Base-by-base conservation (phyloP, 2,113 vertebrate genomes). In the Serinus canaria region DNA sequence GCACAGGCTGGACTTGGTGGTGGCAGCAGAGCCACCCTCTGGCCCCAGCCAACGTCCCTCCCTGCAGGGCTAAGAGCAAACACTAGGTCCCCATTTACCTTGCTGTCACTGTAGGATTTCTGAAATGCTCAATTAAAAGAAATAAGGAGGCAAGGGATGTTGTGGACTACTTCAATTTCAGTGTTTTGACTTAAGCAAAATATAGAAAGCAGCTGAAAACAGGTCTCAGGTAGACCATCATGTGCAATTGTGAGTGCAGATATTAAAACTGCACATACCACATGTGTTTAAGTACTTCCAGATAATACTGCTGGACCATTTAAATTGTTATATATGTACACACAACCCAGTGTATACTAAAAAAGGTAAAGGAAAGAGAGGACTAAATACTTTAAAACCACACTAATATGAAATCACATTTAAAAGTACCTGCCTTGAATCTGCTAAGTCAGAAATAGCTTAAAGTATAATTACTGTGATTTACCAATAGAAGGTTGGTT, bases 41-140 rank as follows among this genome's bases (percentile, higher is more conserved):
- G 4, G 28, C 25, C 25, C 2, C 2, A 75, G 46, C 28, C 78
- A 41, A 0, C 0, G 0, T 43, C 63, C 43, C n/a, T 83, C 50
- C 25, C 50, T 39, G 3, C 6, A 37, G 37, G 4, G 24, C 67
- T 17, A n/a, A 43, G 24, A 75, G 18, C n/a, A 89, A 64, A 41
- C 8, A 5, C 12, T 2, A 19, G 7, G 13, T 33, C 16, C 21
- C 16, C 52, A 19, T 52, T 49, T 37, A 60, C 41, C 41, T 90
- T n/a, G 9, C 9, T 91, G 6, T 81, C 13, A 16, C n/a, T 22
- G 37, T 3, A 7, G 39, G 50, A 39, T 24, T 59, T 11, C 39
- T 73, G 30, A 90, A 74, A 67, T 10, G 9, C 8, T 55, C 15
- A 52, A 4, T 24, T 28, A 1, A 53, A 84, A 82, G 27, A 41